These are phyloP conservation scores for Pseudeuparius sepicola DNA, from an alignment of 2,888 invertebrate genomes.

Conservation along the genomic window DNA sequence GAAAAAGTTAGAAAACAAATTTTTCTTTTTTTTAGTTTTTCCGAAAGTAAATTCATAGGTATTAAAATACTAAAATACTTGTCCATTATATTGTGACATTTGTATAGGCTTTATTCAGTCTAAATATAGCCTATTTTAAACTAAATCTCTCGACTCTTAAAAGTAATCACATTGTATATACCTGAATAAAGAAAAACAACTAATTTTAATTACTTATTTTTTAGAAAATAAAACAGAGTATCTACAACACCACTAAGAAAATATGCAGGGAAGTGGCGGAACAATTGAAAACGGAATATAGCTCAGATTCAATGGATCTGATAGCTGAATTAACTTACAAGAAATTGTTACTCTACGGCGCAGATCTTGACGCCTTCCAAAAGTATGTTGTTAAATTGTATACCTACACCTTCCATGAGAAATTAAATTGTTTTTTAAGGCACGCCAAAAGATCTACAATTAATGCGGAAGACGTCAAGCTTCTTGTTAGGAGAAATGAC, in stretches of 20 bases:
- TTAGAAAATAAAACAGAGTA: constrained; percentile 48
- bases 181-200: too few relatives aligned
- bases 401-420: too few relatives aligned
- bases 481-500: constrained; percentile 51
- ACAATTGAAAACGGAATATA: constrained; percentile 43
- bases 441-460: constrained; percentile 54
- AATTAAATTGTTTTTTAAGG: constrained; percentile 38
- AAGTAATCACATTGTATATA: too few relatives aligned
- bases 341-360: constrained; percentile 45
- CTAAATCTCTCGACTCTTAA: too few relatives aligned
- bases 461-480: constrained; percentile 54
- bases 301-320: constrained; percentile 46
- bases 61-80: too few relatives aligned
- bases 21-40: too few relatives aligned
- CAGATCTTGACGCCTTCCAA: constrained; percentile 56
- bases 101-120: too few relatives aligned
- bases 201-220: too few relatives aligned
- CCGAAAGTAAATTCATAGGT: too few relatives aligned
- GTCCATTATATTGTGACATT: too few relatives aligned
- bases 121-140: too few relatives aligned
- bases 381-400: constrained; percentile 44
- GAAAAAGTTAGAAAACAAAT: too few relatives aligned
- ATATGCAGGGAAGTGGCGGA: constrained; percentile 48
- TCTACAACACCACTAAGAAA: constrained; percentile 45
- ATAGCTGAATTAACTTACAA: constrained; percentile 51